Evolutionary conservation across 2,888 invertebrate genomes (phyloP).

Genomic region (Helobdella robusta): DNA sequence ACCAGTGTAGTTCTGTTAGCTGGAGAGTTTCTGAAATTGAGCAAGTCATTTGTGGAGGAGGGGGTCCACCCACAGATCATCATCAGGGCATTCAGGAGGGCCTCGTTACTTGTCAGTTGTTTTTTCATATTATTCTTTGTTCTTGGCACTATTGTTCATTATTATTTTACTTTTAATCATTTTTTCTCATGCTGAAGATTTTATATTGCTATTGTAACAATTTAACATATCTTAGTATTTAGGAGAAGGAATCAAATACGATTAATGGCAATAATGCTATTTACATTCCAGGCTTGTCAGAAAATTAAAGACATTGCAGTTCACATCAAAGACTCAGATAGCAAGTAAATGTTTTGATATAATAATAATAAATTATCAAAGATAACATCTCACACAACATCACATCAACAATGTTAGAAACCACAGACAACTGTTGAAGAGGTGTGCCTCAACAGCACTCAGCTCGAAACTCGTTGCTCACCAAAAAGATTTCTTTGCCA

Average conservation of each 20-base stretch:
- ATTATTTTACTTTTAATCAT: background rate
- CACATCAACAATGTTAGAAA: slow-evolving; percentile 40
- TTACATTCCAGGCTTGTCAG: slow-evolving; percentile 59
- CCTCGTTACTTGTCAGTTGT: slow-evolving; percentile 58
- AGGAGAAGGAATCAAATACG: no score
- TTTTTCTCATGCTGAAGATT: no score
- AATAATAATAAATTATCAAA: background rate
- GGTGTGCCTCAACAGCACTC: slow-evolving; percentile 91
- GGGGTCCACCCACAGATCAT: slow-evolving; percentile 88
- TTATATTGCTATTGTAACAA: no score
- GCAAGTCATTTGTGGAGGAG: slow-evolving; percentile 91
- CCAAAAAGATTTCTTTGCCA: slow-evolving; percentile 87
- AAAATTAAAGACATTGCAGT: slow-evolving; percentile 75
- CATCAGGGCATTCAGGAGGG: slow-evolving; percentile 75
- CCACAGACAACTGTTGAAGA: slow-evolving; percentile 51
- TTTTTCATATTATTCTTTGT: background rate
- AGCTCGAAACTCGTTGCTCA: slow-evolving; percentile 92
- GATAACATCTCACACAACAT: background rate
- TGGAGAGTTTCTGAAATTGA: slow-evolving; percentile 84
- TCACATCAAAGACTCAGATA: slow-evolving; percentile 43
- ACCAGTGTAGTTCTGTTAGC: slow-evolving; percentile 92
- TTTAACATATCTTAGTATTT: no score
- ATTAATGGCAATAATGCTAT: no score
- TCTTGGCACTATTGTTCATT: background rate
- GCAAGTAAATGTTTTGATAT: slow-evolving; percentile 40